Evolutionary conservation across 2,888 invertebrate species (phyloP).

Genomic region (Drosophila mimica): DNA sequence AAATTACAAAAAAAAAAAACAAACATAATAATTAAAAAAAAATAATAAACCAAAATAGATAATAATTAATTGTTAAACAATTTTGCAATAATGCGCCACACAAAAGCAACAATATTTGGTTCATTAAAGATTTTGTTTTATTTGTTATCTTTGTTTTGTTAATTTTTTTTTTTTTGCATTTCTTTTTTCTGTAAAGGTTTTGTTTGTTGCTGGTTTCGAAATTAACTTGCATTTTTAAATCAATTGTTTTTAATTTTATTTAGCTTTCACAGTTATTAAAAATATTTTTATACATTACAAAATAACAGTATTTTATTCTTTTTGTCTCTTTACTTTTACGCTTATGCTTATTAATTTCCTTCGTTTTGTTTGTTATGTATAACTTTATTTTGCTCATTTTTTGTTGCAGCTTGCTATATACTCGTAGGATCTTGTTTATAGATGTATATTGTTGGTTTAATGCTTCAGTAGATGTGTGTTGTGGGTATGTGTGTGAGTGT

Average conservation of each 20-base stretch:
- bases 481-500: conserved; percentile 25
- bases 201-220: conserved; percentile 49
- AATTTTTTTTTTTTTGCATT: conserved; percentile 40
- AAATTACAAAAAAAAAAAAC: conserved; percentile 23
- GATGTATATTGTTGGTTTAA: conserved; percentile 40
- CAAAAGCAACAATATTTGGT: conserved; percentile 62
- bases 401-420: conserved; percentile 70
- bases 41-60: neutral
- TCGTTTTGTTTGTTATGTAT: conserved; percentile 47
- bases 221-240: conserved; percentile 60
- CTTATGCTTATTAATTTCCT: conserved; percentile 74
- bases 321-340: conserved; percentile 73
- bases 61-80: conserved; percentile 64
- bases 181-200: conserved; percentile 68
- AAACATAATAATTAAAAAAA: conserved; percentile 2
- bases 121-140: conserved; percentile 72
- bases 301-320: conserved; percentile 83
- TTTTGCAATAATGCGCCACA: conserved; percentile 63
- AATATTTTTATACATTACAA: conserved; percentile 85
- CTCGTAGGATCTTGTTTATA: conserved; percentile 60
- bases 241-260: conserved; percentile 83
- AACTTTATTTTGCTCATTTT: conserved; percentile 67
- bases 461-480: conserved; percentile 48
- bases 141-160: conserved; percentile 56
- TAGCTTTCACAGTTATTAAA: conserved; percentile 85